Base-by-base conservation (phyloP, 2,113 vertebrate genomes). In the Trematomus loennbergii region DNA sequence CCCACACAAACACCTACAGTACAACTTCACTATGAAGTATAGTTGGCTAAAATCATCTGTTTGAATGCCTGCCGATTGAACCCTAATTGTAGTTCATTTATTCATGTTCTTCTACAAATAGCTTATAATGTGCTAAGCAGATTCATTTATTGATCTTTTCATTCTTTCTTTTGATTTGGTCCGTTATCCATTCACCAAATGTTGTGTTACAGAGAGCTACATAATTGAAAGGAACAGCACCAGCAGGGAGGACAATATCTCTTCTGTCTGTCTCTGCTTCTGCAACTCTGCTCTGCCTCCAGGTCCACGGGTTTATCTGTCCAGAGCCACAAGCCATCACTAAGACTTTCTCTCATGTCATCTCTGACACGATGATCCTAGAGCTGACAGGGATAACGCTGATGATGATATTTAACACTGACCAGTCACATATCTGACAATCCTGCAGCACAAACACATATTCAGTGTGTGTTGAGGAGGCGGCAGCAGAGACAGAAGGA, bases 261-360 rank as follows among this genome's bases (percentile, higher is more conserved):
- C 71, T 12, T 90, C 79, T 89, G 85, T 90, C 69, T 69, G 49
- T 70, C 49, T 86, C 78, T 60, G 75, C 52, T 55, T 61, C 36
- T 52, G 50, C 70, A 58, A 15, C 52, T 1, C 46, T 9, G 73
- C 58, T 72, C 72, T 78, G 60, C 68, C 65, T 74, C 60, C 11
- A 50, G 64, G 64, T 52, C 29, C 25, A 36, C 4, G 2, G 3
- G 65, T 87, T 78, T 72, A 77, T 88, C 68, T 72, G 43, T 79
- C 9, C n/a, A 25, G 43, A 70, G 61, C 83, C 22, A 80, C 72
- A 54, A 54, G 75, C 81, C 72, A 66, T 58, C 29, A 59, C 60
- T 11, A 2, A 55, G 13, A 77, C 70, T 15, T 67, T 83, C 57
- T 69, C 46, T 82, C 72, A 55, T 86, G 61, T 72, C 77, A 63